These are phyloP conservation scores for Nasonovia ribisnigri DNA, from an alignment of 2,888 invertebrate genomes.

Conservation along the genomic window DNA sequence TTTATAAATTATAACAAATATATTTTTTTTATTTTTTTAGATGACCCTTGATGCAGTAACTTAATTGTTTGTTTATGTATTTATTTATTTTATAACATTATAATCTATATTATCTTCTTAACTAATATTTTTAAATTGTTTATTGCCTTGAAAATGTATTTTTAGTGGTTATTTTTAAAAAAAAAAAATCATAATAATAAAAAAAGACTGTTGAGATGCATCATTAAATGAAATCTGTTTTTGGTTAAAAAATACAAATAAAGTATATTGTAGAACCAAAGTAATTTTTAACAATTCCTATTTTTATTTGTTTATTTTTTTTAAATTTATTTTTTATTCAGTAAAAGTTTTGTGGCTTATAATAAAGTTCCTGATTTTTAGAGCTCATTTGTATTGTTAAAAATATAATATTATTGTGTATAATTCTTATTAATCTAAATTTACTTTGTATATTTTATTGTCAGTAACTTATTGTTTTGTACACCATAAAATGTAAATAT, in stretches of 20 bases:
- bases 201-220: slow-evolving; percentile 59
- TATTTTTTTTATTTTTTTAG: slow-evolving; percentile 42
- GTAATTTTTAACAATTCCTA: slow-evolving; percentile 60
- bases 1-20: neutral
- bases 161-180: slow-evolving; percentile 36
- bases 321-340: slow-evolving; percentile 39
- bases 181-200: neutral
- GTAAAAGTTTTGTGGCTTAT: slow-evolving; percentile 54
- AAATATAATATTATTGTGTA: slow-evolving; percentile 16
- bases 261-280: slow-evolving; percentile 47
- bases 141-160: slow-evolving; percentile 54
- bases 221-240: slow-evolving; percentile 40
- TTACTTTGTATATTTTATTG: neutral
- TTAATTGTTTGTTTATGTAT: slow-evolving; percentile 52
- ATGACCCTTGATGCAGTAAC: slow-evolving; percentile 62
- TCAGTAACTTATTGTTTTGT: slow-evolving; percentile 22
- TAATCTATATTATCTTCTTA: slow-evolving; percentile 60
- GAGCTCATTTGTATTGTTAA: slow-evolving; percentile 42
- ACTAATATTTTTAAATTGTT: slow-evolving; percentile 61
- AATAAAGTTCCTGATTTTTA: slow-evolving; percentile 56
- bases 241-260: slow-evolving; percentile 53
- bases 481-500: neutral
- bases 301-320: slow-evolving; percentile 44
- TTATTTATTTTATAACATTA: slow-evolving; percentile 62
- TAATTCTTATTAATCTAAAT: slow-evolving; percentile 16